phyloP scores from a whole-genome alignment of 2,797 vertebrate genomes.

The Sphenopsis melanotis region DNA sequence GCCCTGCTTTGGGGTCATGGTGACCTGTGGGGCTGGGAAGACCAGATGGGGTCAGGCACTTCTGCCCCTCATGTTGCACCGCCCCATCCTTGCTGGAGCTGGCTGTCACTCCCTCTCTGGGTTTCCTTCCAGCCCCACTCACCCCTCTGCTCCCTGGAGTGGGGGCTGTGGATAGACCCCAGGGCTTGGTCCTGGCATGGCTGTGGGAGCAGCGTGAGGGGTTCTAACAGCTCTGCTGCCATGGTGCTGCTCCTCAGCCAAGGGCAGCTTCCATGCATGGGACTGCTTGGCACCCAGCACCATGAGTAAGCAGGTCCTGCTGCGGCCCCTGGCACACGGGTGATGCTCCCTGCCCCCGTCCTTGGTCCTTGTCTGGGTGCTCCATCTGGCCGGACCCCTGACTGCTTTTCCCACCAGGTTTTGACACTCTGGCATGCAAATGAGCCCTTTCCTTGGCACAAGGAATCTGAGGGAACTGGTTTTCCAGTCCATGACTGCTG shows the following conservation, averaged over 20 bases:
- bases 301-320: not conserved
- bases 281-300: not conserved
- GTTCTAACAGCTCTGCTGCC: not conserved
- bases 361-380: accelerated
- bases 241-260: not conserved
- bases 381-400: accelerated
- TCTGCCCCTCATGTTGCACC: not conserved
- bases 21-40: not conserved
- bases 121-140: not conserved
- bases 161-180: accelerated
- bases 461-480: constrained; percentile 26
- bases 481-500: not conserved
- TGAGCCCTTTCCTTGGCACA: not conserved
- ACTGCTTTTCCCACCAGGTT: not conserved
- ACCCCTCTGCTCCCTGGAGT: not conserved
- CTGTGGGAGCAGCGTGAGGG: not conserved
- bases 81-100: accelerated
- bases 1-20: not conserved
- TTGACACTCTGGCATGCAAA: not conserved
- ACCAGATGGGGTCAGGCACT: not conserved
- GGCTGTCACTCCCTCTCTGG: not conserved
- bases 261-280: accelerated
- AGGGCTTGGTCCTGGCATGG: accelerated
- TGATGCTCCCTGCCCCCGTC: not conserved
- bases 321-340: accelerated